Evolutionary conservation across 1,140 invertebrate species (phyloP).

Genomic region (Orchestia grillus): DNA sequence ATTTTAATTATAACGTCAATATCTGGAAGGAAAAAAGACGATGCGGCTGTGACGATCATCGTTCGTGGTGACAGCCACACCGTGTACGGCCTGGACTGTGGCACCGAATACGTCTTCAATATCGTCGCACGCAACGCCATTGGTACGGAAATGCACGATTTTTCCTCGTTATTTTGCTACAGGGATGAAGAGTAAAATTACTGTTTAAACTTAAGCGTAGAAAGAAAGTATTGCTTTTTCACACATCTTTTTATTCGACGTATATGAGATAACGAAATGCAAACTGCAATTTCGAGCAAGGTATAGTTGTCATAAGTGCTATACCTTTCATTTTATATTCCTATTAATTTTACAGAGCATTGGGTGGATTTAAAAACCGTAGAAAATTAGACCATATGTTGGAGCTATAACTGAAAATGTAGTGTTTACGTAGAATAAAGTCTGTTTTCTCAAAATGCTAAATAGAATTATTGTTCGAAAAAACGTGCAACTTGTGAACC

Average conservation of each 20-base stretch:
- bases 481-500: no score
- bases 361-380: no score
- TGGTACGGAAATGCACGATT: neutral
- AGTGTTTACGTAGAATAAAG: no score
- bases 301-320: neutral
- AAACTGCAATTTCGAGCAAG: neutral
- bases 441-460: no score
- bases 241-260: neutral
- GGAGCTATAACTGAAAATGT: no score
- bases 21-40: neutral
- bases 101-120: conserved; percentile 31
- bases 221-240: neutral
- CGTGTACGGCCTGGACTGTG: conserved; percentile 51
- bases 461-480: no score
- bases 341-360: no score
- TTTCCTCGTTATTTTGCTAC: neutral
- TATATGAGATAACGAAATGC: neutral
- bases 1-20: neutral
- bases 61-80: conserved; percentile 44
- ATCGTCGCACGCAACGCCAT: conserved; percentile 47
- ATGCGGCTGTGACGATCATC: neutral
- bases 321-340: no score
- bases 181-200: neutral
- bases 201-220: neutral
- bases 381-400: no score